These are phyloP conservation scores for Sisor rabdophorus DNA, from an alignment of 2,113 vertebrate species.

Conservation along the genomic window DNA sequence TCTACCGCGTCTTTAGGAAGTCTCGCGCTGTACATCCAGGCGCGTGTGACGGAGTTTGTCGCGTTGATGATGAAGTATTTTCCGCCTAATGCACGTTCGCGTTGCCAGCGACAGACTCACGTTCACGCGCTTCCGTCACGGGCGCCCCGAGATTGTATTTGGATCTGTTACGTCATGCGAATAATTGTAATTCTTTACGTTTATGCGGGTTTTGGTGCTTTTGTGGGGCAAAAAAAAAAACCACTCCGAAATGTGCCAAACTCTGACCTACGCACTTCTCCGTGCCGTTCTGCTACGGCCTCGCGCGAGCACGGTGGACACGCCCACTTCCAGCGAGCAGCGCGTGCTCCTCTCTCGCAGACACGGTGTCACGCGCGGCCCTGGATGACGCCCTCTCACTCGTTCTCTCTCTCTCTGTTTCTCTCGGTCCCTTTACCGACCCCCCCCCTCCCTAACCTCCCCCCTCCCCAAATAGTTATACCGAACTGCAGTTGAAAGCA, in stretches of 20 bases:
- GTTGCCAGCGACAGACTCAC: neutral
- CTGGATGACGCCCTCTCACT: conserved; percentile 4
- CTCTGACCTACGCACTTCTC: conserved; percentile 17
- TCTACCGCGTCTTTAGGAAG: neutral
- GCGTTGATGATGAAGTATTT: conserved; percentile 20
- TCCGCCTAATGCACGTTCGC: neutral
- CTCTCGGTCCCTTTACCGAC: neutral
- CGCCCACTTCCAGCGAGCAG: conserved; percentile 68
- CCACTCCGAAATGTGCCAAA: neutral
- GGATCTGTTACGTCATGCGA: neutral
- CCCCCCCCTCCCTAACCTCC: neutral
- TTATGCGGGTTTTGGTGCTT: neutral
- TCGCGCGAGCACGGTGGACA: conserved; percentile 59
- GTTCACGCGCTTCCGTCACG: neutral
- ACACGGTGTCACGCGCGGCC: conserved; percentile 23
- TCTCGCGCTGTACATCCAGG: neutral
- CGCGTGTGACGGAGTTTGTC: neutral
- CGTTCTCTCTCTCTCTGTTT: neutral
- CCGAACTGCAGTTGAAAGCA: neutral
- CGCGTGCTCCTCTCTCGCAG: conserved; percentile 30
- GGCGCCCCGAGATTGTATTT: neutral
- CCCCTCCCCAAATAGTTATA: no score
- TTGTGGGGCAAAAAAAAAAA: neutral
- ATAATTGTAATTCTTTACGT: neutral
- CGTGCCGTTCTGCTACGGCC: conserved; percentile 55